A percentile compares a stretch with the other conserved stretches of the same genome.
Evolutionary conservation across 1,140 invertebrate genomes (phyloP).

Genomic region (Vanessa atalanta): DNA sequence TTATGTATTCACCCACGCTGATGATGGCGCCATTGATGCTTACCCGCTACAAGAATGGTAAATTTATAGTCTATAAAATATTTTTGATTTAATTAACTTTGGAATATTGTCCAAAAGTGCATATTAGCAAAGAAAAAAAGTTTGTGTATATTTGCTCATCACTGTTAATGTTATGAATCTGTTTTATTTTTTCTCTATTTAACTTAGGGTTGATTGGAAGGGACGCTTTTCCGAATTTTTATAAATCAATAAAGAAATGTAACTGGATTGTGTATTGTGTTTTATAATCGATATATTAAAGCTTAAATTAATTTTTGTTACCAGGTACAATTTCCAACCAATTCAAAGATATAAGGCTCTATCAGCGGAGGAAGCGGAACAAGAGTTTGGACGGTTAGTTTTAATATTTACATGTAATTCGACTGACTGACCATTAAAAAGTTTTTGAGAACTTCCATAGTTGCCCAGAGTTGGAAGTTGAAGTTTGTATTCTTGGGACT

Average conservation of each 20-base stretch:
- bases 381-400: slow-evolving; percentile 90
- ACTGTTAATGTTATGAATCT: no score
- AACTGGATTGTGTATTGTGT: no score
- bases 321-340: slow-evolving; percentile 92
- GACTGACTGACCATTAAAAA: no score
- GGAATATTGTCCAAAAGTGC: background rate
- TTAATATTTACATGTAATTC: background rate
- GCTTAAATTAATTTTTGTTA: slow-evolving; percentile 32
- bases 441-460: no score
- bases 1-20: slow-evolving; percentile 97
- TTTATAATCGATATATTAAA: background rate
- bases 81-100: background rate
- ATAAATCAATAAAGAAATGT: no score
- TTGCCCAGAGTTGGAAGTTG: no score
- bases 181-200: no score
- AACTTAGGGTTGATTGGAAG: no score
- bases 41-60: slow-evolving; percentile 97
- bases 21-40: slow-evolving; percentile 96
- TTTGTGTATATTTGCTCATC: no score
- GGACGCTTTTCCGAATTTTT: no score
- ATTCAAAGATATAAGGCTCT: slow-evolving; percentile 95
- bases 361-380: slow-evolving; percentile 97
- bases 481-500: no score
- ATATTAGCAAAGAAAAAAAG: no score
- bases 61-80: background rate